phyloP scores from a whole-genome alignment of 92 coral and sea anemone species.

The Zoanthus sociatus region DNA sequence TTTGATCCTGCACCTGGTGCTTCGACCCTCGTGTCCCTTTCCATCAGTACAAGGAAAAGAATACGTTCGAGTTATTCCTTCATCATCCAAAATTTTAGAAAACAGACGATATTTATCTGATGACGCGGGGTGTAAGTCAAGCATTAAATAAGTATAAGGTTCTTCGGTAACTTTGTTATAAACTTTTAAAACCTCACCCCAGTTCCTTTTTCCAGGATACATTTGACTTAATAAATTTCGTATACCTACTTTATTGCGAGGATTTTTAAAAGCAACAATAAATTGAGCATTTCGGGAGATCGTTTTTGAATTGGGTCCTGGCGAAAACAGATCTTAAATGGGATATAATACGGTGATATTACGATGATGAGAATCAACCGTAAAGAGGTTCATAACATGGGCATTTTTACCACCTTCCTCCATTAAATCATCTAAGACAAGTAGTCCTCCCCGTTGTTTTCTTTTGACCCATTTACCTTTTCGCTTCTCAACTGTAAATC shows the following conservation, averaged over 20 bases:
- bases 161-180: not conserved
- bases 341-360: slow-evolving; percentile 37
- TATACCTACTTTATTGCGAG: slow-evolving; percentile 36
- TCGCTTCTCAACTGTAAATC: not conserved
- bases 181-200: too few species aligned
- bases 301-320: slow-evolving; percentile 31
- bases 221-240: not conserved
- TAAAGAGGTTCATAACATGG: slow-evolving; percentile 45
- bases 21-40: too few species aligned
- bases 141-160: not conserved
- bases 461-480: not conserved
- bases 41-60: too few species aligned
- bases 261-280: slow-evolving; percentile 42
- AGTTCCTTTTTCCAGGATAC: not conserved
- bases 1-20: too few species aligned
- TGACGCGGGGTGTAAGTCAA: not conserved
- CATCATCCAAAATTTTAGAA: not conserved
- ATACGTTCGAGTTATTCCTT: not conserved
- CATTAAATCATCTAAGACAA: slow-evolving; percentile 54
- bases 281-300: not conserved
- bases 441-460: not conserved
- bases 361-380: slow-evolving; percentile 49
- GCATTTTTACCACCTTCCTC: slow-evolving; percentile 27
- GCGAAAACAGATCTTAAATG: slow-evolving; percentile 49
- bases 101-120: not conserved